Percentiles rank a stretch among this genome's conserved stretches.
phyloP scores from a whole-genome alignment of 2,113 vertebrate species.

The Paramisgurnus dabryanus region DNA sequence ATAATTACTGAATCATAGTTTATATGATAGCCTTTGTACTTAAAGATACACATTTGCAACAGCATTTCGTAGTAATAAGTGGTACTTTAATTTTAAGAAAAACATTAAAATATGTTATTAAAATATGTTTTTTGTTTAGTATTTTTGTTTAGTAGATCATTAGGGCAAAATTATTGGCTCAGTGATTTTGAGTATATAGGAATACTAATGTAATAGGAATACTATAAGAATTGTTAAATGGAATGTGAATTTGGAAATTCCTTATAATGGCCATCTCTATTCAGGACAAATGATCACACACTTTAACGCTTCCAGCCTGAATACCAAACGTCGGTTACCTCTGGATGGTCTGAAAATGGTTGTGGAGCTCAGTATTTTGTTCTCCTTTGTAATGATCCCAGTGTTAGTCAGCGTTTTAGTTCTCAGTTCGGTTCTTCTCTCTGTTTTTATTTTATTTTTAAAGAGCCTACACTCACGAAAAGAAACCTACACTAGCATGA shows the following conservation, averaged over 20 bases:
- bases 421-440: not conserved
- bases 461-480: slow-evolving; percentile 8
- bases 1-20: not conserved
- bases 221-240: not conserved
- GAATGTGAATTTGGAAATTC: not conserved
- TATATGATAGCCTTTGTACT: not conserved
- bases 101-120: not conserved
- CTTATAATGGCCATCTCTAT: not conserved
- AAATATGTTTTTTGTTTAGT: not conserved
- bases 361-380: not conserved
- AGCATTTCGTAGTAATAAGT: no score
- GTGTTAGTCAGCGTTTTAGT: not conserved
- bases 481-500: slow-evolving; percentile 33
- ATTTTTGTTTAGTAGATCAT: slow-evolving; percentile 6
- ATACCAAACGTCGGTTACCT: not conserved
- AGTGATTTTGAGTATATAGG: no score
- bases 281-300: no score
- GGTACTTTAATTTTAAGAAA: not conserved
- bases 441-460: slow-evolving; percentile 15
- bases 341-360: slow-evolving; percentile 2
- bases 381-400: not conserved
- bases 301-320: not conserved
- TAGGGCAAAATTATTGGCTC: not conserved
- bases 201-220: no score
- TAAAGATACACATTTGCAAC: not conserved